Conservation (phyloP, 2,888 invertebrate genomes). For the Amphipyra berbera region DNA sequence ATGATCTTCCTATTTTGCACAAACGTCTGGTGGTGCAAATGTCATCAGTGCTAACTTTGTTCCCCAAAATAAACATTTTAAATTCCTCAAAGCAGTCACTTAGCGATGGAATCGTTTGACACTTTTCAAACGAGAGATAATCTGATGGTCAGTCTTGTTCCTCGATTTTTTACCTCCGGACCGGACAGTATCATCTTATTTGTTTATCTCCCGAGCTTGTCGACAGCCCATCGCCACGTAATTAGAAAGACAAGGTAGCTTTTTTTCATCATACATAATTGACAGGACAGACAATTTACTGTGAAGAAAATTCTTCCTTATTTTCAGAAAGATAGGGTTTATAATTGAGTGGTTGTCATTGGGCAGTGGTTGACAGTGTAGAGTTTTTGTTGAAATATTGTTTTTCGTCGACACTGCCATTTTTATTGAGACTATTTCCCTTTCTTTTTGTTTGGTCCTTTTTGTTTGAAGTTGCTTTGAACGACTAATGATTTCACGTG, state of each 20-base stretch:
- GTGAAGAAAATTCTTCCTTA: slow-evolving; percentile 48
- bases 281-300: slow-evolving; percentile 67
- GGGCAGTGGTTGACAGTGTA: slow-evolving; percentile 68
- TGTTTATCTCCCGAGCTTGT: slow-evolving; percentile 84
- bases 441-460: slow-evolving; percentile 56
- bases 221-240: slow-evolving; percentile 83
- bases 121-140: slow-evolving; percentile 52
- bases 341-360: slow-evolving; percentile 36
- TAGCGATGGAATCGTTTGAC: slow-evolving; percentile 48
- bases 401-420: slow-evolving; percentile 83
- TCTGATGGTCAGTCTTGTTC: slow-evolving; percentile 51
- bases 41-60: neutral
- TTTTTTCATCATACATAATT: slow-evolving; percentile 82
- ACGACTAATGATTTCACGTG: slow-evolving; percentile 17
- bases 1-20: too few relatives aligned
- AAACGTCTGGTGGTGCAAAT: neutral
- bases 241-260: slow-evolving; percentile 83
- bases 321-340: fast-evolving
- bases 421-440: slow-evolving; percentile 70
- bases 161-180: slow-evolving; percentile 62
- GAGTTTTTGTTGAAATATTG: slow-evolving; percentile 79
- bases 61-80: slow-evolving; percentile 15
- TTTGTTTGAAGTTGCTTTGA: slow-evolving; percentile 19
- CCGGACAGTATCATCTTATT: slow-evolving; percentile 85
- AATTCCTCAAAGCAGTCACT: slow-evolving; percentile 22